Evolutionary conservation across 2,888 invertebrate species (phyloP).

Genomic region (Microctonus aethiopoides): DNA sequence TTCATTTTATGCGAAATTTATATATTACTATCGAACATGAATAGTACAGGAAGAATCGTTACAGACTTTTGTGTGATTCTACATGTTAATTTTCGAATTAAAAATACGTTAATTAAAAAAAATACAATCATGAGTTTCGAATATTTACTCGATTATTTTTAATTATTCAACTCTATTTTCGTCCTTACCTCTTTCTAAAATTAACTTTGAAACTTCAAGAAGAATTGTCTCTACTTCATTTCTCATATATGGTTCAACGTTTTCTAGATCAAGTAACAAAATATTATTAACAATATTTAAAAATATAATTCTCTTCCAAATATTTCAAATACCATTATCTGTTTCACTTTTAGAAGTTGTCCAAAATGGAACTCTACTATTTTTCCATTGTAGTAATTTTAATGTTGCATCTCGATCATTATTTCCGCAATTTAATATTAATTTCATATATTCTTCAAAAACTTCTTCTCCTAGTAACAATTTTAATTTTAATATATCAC

Average conservation of each 20-base stretch:
- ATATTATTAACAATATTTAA: not conserved
- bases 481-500: no score
- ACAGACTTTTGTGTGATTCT: not conserved
- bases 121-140: not conserved
- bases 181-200: not conserved
- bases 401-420: conserved; percentile 63
- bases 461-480: conserved; percentile 68
- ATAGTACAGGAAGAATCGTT: not conserved
- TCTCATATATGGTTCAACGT: not conserved
- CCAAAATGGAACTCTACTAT: conserved; percentile 68
- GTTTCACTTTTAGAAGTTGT: not conserved
- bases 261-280: not conserved
- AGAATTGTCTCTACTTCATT: not conserved
- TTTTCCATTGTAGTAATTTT: conserved; percentile 70
- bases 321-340: not conserved
- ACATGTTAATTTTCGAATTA: not conserved
- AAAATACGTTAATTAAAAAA: not conserved
- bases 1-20: not conserved
- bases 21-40: not conserved
- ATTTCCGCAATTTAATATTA: conserved; percentile 63
- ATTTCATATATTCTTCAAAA: conserved; percentile 67
- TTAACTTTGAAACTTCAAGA: not conserved
- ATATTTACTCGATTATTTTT: not conserved
- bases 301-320: not conserved
- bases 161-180: not conserved